A percentile compares a stretch with the other conserved stretches of the same genome.
Evolutionary conservation across 2,888 invertebrate genomes (phyloP).

Genomic region (Ramazzottius varieornatus): DNA sequence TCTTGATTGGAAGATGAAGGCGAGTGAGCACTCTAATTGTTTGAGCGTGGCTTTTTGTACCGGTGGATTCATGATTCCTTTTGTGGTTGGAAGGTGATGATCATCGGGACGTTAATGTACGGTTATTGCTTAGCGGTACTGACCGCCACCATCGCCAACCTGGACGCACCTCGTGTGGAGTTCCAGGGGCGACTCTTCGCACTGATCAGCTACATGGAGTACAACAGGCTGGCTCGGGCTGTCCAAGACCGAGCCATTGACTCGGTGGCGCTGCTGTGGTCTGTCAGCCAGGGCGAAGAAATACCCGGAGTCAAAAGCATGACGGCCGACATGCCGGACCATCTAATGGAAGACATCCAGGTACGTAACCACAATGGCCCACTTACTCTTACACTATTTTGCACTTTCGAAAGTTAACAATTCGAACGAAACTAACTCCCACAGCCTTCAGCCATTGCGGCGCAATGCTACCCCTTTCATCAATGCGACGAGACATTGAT

Average conservation of each 20-base stretch:
- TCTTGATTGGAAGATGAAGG: no score
- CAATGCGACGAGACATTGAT: no score
- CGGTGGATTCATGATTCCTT: no score
- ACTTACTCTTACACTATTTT: no score
- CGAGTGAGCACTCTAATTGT: no score
- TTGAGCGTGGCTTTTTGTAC: no score
- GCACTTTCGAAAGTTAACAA: no score
- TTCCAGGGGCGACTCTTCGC: conserved; percentile 9
- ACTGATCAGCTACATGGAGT: conserved; percentile 8
- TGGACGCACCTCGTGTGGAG: conserved; percentile 8
- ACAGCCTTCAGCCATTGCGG: no score
- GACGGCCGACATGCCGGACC: conserved; percentile 9
- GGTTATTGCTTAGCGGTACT: conserved; percentile 10
- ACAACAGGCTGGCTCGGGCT: not conserved
- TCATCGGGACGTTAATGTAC: conserved; percentile 10
- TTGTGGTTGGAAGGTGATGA: no score
- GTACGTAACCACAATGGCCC: no score
- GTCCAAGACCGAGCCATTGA: not conserved
- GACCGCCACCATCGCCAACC: conserved; percentile 10
- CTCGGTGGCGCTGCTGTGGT: not conserved
- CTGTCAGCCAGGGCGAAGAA: conserved; percentile 8
- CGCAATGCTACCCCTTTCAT: no score
- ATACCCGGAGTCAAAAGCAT: conserved; percentile 9
- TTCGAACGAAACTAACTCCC: no score
- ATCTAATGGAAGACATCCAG: conserved; percentile 9